Evolutionary conservation across 2,888 invertebrate genomes (phyloP).

Genomic region (Neocrepidodera transversa): DNA sequence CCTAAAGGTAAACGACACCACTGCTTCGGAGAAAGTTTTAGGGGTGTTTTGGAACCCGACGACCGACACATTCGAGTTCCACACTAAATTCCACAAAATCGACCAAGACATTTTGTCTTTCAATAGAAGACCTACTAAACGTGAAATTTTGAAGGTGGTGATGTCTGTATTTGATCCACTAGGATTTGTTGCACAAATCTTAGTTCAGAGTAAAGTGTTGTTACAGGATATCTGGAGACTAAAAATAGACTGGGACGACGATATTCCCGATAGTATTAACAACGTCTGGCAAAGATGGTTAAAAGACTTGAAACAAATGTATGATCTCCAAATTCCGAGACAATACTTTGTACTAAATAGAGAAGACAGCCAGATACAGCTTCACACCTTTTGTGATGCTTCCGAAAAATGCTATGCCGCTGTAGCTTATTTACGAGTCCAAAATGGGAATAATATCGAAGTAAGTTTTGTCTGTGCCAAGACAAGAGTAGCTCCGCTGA

Average conservation of each 20-base stretch:
- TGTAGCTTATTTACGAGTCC: constrained; percentile 15
- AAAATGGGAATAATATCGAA: not conserved
- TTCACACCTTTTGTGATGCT: constrained; percentile 23
- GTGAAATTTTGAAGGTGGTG: no score
- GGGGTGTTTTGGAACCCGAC: constrained; percentile 12
- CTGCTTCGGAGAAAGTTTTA: constrained; percentile 6
- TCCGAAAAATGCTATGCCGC: constrained; percentile 7
- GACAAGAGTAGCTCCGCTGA: constrained; percentile 16
- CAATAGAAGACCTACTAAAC: no score
- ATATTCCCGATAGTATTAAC: constrained; percentile 27
- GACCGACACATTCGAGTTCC: not conserved
- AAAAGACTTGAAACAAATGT: not conserved
- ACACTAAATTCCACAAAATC: not conserved
- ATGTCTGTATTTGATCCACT: constrained; percentile 48
- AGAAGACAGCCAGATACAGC: not conserved
- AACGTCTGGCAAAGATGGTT: constrained; percentile 40
- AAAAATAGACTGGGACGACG: constrained; percentile 38
- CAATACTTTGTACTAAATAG: not conserved
- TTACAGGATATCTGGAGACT: constrained; percentile 46
- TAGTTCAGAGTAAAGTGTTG: constrained; percentile 41
- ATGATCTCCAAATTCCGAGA: not conserved
- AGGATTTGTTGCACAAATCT: constrained; percentile 42
- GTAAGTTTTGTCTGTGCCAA: constrained; percentile 6
- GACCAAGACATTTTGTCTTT: no score
- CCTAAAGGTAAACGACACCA: not conserved